Evolutionary conservation across 2,113 vertebrate species (phyloP).

Genomic region (Salvelinus alpinus): DNA sequence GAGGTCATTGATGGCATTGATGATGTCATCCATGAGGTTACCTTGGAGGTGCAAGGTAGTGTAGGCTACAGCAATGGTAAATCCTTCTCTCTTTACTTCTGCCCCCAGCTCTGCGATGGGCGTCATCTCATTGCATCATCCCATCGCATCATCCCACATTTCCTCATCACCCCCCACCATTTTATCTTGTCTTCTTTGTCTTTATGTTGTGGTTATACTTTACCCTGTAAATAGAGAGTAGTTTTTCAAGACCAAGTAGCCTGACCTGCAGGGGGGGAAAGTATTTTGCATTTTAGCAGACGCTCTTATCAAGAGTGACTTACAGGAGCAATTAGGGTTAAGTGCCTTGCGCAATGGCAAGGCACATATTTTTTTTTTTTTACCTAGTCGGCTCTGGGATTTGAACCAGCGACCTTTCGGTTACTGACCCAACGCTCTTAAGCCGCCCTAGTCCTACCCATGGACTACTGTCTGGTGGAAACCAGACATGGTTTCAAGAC

Average conservation of each 20-base stretch:
- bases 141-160: neutral
- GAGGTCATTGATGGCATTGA: conserved; percentile 86
- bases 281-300: too few species aligned
- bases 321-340: too few species aligned
- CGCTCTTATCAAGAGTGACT: too few species aligned
- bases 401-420: too few species aligned
- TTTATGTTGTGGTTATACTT: neutral
- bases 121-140: neutral
- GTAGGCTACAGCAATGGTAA: conserved; percentile 48
- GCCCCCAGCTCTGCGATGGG: neutral
- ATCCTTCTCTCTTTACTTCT: conserved; percentile 3
- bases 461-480: neutral
- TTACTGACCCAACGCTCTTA: too few species aligned
- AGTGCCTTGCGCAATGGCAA: too few species aligned
- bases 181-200: neutral
- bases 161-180: neutral
- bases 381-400: too few species aligned
- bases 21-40: conserved; percentile 76
- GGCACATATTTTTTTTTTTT: too few species aligned
- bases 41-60: conserved; percentile 79
- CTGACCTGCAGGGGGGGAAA: too few species aligned
- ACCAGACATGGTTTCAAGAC: neutral
- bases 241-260: too few species aligned
- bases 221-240: neutral
- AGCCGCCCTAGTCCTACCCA: too few species aligned